A percentile compares a stretch with the other conserved stretches of the same genome.
Evolutionary conservation across 2,797 vertebrate genomes (phyloP).

Genomic region (Macropus fuliginosus): DNA sequence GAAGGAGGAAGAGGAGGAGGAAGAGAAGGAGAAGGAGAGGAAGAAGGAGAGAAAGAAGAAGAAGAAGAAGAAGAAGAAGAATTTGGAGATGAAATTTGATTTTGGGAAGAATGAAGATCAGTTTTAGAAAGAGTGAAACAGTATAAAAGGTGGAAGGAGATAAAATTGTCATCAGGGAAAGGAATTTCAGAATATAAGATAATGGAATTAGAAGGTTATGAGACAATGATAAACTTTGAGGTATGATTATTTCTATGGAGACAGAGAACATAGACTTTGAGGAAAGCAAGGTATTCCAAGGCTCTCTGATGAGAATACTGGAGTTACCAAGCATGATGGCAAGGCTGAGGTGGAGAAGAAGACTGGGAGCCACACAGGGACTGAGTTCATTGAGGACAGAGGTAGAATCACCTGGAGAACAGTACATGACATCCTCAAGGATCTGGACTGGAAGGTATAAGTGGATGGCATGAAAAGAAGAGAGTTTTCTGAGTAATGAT

Average conservation of each 20-base stretch:
- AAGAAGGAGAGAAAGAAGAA: no score
- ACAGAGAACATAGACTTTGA: not conserved
- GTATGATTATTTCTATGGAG: not conserved
- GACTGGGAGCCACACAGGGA: not conserved
- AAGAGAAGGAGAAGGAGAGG: no score
- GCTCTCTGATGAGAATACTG: not conserved
- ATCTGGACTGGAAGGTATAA: not conserved
- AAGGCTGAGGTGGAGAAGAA: not conserved
- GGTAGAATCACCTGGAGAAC: not conserved
- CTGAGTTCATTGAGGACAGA: not conserved
- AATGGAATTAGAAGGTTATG: not conserved
- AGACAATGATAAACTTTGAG: not conserved
- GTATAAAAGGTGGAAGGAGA: not conserved
- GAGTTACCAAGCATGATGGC: not conserved
- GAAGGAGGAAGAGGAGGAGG: no score
- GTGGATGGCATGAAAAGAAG: not conserved
- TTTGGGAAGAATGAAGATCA: not conserved
- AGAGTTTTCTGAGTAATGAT: not conserved
- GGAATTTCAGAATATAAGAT: not conserved
- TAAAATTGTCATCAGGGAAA: not conserved
- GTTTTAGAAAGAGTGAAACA: not conserved
- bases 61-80: not conserved
- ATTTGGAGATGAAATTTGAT: not conserved
- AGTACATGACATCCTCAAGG: not conserved
- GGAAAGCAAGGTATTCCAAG: not conserved